Evolutionary conservation across 2,113 vertebrate species (phyloP).

Genomic region (Paramisgurnus dabryanus): DNA sequence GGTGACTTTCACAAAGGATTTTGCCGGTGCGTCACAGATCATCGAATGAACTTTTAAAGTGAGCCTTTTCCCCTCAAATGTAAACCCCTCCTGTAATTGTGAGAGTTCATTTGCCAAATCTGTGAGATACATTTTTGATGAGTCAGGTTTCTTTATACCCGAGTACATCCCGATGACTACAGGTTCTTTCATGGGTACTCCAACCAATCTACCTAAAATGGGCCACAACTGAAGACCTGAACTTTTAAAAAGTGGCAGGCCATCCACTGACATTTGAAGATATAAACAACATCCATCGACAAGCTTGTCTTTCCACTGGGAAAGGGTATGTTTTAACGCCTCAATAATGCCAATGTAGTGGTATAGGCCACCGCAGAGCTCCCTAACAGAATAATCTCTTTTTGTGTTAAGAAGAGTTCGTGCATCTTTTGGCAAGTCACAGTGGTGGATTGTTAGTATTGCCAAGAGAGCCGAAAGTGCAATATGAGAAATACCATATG

Average conservation of each 20-base stretch:
- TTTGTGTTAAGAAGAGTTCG: slow-evolving; percentile 23
- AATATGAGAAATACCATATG: too few relatives aligned
- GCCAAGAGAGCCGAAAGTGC: slow-evolving; percentile 3
- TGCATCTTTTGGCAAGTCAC: slow-evolving; percentile 16
- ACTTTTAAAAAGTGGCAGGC: slow-evolving; percentile 32
- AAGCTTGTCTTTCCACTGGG: neutral
- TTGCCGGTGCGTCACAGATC: slow-evolving; percentile 33
- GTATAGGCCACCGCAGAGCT: slow-evolving; percentile 4
- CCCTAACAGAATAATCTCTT: neutral
- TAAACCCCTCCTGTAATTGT: slow-evolving; percentile 15
- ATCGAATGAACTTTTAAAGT: slow-evolving; percentile 1
- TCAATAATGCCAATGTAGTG: slow-evolving; percentile 36
- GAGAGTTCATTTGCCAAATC: slow-evolving; percentile 8
- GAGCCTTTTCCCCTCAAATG: slow-evolving; percentile 26
- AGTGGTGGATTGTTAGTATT: neutral
- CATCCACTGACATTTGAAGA: slow-evolving; percentile 32
- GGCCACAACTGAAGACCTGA: slow-evolving; percentile 29
- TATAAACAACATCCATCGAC: slow-evolving; percentile 17
- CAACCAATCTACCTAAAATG: slow-evolving; percentile 26
- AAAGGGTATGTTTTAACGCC: slow-evolving; percentile 13
- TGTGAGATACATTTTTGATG: slow-evolving; percentile 3
- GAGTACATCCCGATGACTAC: slow-evolving; percentile 30
- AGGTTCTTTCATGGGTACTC: slow-evolving; percentile 22
- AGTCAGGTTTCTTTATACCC: slow-evolving; percentile 15
- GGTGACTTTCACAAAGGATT: slow-evolving; percentile 30